A percentile compares a stretch with the other conserved stretches of the same genome.
Conservation (phyloP, 2,113 vertebrate species). For the Eubucco bourcierii region DNA sequence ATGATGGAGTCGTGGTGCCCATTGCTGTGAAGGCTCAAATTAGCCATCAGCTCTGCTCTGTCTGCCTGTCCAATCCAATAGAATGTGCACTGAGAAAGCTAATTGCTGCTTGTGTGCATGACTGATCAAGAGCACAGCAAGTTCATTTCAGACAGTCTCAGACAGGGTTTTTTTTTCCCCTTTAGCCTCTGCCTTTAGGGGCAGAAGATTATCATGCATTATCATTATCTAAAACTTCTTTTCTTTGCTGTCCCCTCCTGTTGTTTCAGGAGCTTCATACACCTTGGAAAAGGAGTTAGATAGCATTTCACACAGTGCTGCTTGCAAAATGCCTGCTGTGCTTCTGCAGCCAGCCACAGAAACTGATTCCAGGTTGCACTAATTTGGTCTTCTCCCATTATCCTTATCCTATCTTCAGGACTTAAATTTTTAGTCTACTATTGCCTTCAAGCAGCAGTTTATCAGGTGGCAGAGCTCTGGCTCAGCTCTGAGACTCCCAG, state of each 20-base stretch:
- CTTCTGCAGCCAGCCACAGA: background rate
- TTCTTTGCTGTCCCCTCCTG: constrained; percentile 48
- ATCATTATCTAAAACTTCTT: constrained; percentile 69
- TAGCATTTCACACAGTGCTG: background rate
- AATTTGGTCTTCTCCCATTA: background rate
- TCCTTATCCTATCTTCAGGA: background rate
- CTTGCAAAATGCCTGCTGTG: background rate
- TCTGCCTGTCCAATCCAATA: constrained; percentile 80
- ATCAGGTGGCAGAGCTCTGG: background rate
- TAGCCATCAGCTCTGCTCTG: constrained; percentile 20
- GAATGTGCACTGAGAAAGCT: constrained; percentile 78
- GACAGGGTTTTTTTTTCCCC: constrained; percentile 74
- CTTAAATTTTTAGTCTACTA: background rate
- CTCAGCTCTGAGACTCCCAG: background rate
- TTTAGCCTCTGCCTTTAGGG: constrained; percentile 80
- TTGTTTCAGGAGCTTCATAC: constrained; percentile 41
- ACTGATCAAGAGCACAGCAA: constrained; percentile 82
- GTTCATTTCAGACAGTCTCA: constrained; percentile 82
- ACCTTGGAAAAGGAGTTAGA: constrained; percentile 10
- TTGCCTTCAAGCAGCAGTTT: background rate
- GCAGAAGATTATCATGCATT: constrained; percentile 78
- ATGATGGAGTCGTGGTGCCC: constrained; percentile 32
- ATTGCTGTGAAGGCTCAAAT: constrained; percentile 47
- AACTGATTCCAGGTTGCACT: background rate
- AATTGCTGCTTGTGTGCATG: constrained; percentile 83